A percentile compares a stretch with the other conserved stretches of the same genome.
These are phyloP conservation scores for Actinernus sp. DNA, from an alignment of 92 coral and sea anemone genomes.

Conservation along the genomic window DNA sequence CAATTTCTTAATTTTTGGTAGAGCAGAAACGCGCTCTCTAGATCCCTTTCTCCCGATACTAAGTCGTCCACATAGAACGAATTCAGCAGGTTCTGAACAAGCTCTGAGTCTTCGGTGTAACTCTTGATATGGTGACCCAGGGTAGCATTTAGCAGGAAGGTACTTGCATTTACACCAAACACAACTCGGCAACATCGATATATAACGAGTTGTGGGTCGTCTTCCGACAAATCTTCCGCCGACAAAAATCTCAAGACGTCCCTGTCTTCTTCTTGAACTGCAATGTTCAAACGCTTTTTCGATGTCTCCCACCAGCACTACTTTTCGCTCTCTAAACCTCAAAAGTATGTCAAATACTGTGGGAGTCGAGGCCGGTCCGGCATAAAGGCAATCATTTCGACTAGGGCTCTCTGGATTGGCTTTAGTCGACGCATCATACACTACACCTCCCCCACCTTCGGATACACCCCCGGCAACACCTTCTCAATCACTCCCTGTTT, in stretches of 20 bases:
- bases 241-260: constrained; percentile 60
- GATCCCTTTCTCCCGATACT: constrained; percentile 47
- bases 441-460: too few species aligned
- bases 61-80: constrained; percentile 58
- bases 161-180: constrained; percentile 62
- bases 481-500: too few species aligned
- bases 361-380: too few species aligned
- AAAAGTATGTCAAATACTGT: too few species aligned
- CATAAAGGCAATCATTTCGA: too few species aligned
- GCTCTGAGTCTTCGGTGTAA: constrained; percentile 37
- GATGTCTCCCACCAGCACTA: constrained; percentile 2
- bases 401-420: too few species aligned
- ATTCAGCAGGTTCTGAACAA: constrained; percentile 50
- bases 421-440: too few species aligned
- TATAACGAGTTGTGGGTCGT: constrained; percentile 15
- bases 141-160: constrained; percentile 65
- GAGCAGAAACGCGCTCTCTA: neutral
- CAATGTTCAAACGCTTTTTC: constrained; percentile 3
- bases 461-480: too few species aligned
- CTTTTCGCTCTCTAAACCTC: too few species aligned
- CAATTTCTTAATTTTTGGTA: neutral
- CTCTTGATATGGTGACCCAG: constrained; percentile 58
- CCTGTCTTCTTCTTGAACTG: constrained; percentile 42
- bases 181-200: constrained; percentile 60
- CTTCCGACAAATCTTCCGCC: constrained; percentile 24